phyloP scores from a whole-genome alignment of 2,888 invertebrate genomes.

The Agonopterix alstromeriana region DNA sequence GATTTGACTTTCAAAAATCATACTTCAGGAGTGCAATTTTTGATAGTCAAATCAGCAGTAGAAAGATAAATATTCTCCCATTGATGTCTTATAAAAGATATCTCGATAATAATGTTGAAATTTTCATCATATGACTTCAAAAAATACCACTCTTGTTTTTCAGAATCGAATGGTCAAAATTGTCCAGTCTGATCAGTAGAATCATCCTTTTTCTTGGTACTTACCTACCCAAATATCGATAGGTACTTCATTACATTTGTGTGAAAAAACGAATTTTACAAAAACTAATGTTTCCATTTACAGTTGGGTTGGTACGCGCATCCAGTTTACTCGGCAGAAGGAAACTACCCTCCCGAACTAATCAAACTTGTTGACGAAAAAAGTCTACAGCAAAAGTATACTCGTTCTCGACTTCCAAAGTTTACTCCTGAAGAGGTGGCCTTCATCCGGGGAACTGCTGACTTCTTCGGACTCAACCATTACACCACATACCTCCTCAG shows the following conservation, averaged over 20 bases:
- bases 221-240: too few species aligned
- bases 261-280: too few species aligned
- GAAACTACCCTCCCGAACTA: conserved; percentile 76
- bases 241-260: too few species aligned
- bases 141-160: too few species aligned
- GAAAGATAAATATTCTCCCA: too few species aligned
- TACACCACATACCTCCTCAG: conserved; percentile 66
- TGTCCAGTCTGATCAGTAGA: not conserved
- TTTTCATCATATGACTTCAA: too few species aligned
- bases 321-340: conserved; percentile 70
- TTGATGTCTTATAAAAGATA: too few species aligned
- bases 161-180: not conserved
- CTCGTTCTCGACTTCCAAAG: conserved; percentile 72
- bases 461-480: conserved; percentile 71
- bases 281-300: conserved; percentile 11
- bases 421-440: conserved; percentile 70
- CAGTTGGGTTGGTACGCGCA: conserved; percentile 75
- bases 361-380: conserved; percentile 70
- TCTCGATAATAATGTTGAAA: too few species aligned
- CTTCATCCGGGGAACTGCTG: conserved; percentile 62
- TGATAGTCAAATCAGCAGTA: too few species aligned
- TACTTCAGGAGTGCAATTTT: too few species aligned
- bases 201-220: too few species aligned
- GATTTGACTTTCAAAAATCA: too few species aligned
- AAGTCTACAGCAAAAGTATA: conserved; percentile 71